Percentiles rank a stretch among this genome's conserved stretches.
phyloP scores from a whole-genome alignment of 1,140 invertebrate species.

The Diachasma alloeum region DNA sequence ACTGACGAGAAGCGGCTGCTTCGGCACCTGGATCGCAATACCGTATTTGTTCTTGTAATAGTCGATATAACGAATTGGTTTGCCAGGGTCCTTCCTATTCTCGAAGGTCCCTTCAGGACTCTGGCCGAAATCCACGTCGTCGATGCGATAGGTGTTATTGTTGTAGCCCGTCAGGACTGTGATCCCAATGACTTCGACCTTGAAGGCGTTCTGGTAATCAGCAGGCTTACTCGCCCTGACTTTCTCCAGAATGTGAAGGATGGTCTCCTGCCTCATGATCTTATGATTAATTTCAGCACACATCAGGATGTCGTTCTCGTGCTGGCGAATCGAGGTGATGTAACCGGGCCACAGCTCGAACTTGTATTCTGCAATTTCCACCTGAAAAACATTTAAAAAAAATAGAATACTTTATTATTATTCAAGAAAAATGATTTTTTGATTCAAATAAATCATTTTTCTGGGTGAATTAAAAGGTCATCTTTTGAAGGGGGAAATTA shows the following conservation, averaged over 20 bases:
- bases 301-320: constrained; percentile 76
- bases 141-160: constrained; percentile 78
- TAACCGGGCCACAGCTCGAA: constrained; percentile 81
- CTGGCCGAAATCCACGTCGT: constrained; percentile 81
- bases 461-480: too few relatives aligned
- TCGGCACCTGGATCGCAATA: constrained; percentile 65
- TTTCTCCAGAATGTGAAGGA: constrained; percentile 65
- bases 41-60: constrained; percentile 82
- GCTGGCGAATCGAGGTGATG: constrained; percentile 80
- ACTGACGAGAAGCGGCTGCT: constrained; percentile 73
- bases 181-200: constrained; percentile 63
- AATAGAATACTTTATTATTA: too few relatives aligned
- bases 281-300: constrained; percentile 81
- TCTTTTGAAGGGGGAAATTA: too few relatives aligned
- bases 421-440: too few relatives aligned
- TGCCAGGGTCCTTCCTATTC: constrained; percentile 70
- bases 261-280: constrained; percentile 71
- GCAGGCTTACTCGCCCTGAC: neutral
- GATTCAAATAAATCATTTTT: too few relatives aligned
- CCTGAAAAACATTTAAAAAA: too few relatives aligned
- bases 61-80: constrained; percentile 73
- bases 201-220: constrained; percentile 51
- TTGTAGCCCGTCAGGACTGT: constrained; percentile 76
- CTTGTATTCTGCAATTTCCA: constrained; percentile 60
- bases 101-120: constrained; percentile 68